phyloP scores from a whole-genome alignment of 2,797 vertebrate genomes.

The Neostethus bicornis region DNA sequence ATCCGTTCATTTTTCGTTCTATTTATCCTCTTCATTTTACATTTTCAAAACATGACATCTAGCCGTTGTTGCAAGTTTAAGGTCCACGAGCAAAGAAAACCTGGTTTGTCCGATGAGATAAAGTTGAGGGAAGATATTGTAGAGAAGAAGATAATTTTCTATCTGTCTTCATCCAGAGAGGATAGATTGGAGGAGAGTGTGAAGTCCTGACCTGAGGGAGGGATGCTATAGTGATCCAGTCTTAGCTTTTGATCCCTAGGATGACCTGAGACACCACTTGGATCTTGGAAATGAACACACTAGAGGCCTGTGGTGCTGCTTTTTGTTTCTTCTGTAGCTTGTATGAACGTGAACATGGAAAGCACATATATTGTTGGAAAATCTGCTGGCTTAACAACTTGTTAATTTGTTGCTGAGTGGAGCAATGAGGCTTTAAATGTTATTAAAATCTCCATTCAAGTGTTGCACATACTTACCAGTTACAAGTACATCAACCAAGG shows the following conservation, averaged over 20 bases:
- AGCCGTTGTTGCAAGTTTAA: too few relatives aligned
- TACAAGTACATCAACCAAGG: too few relatives aligned
- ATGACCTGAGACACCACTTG: conserved; percentile 64
- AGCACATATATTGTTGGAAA: conserved; percentile 10
- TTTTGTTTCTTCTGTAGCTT: conserved; percentile 17
- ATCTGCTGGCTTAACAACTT: conserved; percentile 13
- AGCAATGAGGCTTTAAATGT: background rate
- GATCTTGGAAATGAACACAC: conserved; percentile 76
- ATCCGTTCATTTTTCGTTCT: too few relatives aligned
- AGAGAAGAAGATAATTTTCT: conserved; percentile 38
- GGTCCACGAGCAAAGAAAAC: conserved; percentile 29
- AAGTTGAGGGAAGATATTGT: conserved; percentile 51
- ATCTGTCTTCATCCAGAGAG: conserved; percentile 45
- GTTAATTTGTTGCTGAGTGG: background rate
- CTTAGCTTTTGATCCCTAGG: conserved; percentile 75
- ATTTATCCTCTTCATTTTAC: too few relatives aligned
- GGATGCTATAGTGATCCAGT: conserved; percentile 67
- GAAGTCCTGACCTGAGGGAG: conserved; percentile 56
- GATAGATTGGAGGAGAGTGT: background rate
- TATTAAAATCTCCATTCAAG: background rate
- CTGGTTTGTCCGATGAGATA: conserved; percentile 37
- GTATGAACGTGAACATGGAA: background rate
- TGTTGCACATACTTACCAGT: too few relatives aligned
- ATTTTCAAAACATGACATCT: too few relatives aligned
- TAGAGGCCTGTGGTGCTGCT: conserved; percentile 50